Evolutionary conservation across 2,113 vertebrate genomes (phyloP), one percentile per base, ranked within the genome.

Genomic region (Apus apus): DNA sequence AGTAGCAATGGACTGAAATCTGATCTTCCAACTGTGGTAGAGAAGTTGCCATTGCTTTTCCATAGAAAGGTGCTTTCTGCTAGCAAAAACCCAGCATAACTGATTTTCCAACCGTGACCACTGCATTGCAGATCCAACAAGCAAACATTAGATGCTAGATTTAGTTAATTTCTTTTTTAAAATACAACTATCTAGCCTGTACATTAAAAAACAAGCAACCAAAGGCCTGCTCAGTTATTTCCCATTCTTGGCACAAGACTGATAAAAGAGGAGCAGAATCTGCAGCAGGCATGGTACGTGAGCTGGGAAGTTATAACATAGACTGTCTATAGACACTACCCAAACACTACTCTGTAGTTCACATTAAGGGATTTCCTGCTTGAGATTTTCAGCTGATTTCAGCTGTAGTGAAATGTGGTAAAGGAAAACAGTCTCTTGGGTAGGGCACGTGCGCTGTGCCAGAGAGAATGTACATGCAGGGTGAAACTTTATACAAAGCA

Each of bases 401-500:
- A 71, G 38, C 68, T 56, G 20, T 34, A 70, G 60, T 26, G 60
- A 2, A 57, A 75, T 50, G 32, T 40, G 18, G n/a, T 36, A 64
- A 75, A 87, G 56, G 32, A 85, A 77, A 80, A 45, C 13, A 25
- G 38, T 45, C 48, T 67, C 34, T 70, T 30, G 68, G 34, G 53
- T 36, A 64, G 27, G 68, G 67, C 34, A 65, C 36, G 50, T 25
- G 18, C 6, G 3, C 57, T 75, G 53, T 84, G 76, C 50, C 22
- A 7, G 21, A 53, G 5, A 82, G 57, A 91, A 66, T 29, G 76
- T 76, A 53, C 8, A 32, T 25, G 21, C 13, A 6, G 60, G 32
- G 3, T 54, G 32, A 85, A 96, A 95, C 58, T 81, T 91, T 89
- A 30, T 72, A 80, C 79, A 46, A 94, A 89, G 83, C 76, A 93